phyloP scores from a whole-genome alignment of 2,113 vertebrate genomes.

The Epinephelus moara region DNA sequence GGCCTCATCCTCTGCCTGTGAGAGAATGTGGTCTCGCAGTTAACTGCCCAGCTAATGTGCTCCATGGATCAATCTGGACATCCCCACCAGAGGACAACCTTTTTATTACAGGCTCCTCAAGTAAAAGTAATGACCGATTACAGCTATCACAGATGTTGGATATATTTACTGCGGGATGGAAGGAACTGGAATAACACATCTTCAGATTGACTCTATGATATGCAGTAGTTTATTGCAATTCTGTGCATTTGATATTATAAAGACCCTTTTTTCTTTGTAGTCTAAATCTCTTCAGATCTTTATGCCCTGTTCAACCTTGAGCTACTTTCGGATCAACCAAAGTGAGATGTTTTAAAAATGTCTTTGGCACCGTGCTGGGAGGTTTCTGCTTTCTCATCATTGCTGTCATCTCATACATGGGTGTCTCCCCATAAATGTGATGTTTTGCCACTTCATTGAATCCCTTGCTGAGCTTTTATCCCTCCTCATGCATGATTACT shows the following conservation, averaged over 20 bases:
- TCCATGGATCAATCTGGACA: slow-evolving; percentile 50
- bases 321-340: background rate
- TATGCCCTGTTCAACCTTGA: slow-evolving; percentile 7
- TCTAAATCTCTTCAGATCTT: background rate
- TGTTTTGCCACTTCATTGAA: slow-evolving; percentile 35
- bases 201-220: background rate
- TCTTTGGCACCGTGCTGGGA: background rate
- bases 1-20: slow-evolving; percentile 11
- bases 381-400: slow-evolving; percentile 19
- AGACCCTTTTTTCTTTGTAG: background rate
- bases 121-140: slow-evolving; percentile 14
- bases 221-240: background rate
- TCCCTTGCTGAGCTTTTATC: slow-evolving; percentile 34
- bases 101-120: slow-evolving; percentile 28
- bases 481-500: slow-evolving; percentile 46
- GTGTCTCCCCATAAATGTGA: slow-evolving; percentile 2
- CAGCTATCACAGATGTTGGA: slow-evolving; percentile 4
- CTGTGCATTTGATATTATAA: background rate
- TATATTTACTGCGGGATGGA: background rate
- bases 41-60: slow-evolving; percentile 48
- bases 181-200: background rate
- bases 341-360: slow-evolving; percentile 19
- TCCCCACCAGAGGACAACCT: slow-evolving; percentile 26
- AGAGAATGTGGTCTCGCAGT: slow-evolving; percentile 21
- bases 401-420: slow-evolving; percentile 11